phyloP scores from a whole-genome alignment of 1,140 invertebrate genomes.

The Diabrotica virgifera region DNA sequence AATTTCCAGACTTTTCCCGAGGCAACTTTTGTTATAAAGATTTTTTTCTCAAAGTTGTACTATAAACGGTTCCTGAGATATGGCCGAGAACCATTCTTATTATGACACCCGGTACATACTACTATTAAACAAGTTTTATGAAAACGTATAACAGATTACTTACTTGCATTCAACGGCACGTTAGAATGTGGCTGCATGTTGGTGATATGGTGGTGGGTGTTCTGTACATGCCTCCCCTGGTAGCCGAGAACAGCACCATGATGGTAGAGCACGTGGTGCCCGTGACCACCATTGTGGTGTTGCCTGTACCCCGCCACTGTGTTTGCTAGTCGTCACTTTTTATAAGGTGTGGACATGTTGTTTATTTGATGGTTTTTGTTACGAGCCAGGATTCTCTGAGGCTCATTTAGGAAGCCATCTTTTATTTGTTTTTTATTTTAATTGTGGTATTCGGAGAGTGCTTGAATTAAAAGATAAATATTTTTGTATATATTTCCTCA shows the following conservation, averaged over 20 bases:
- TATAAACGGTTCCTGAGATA: no score
- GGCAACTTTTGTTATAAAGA: no score
- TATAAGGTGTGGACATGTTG: slow-evolving; percentile 4
- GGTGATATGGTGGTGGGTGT: slow-evolving; percentile 40
- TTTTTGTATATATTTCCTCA: background rate
- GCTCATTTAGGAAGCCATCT: background rate
- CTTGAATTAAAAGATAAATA: background rate
- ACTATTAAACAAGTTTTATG: no score
- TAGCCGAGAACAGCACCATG: slow-evolving; percentile 42
- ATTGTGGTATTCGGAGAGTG: background rate
- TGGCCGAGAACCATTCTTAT: no score
- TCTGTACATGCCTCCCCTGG: slow-evolving; percentile 40
- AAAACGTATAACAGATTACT: slow-evolving; percentile 26
- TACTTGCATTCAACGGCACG: slow-evolving; percentile 46
- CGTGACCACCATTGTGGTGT: slow-evolving; percentile 43
- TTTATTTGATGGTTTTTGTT: background rate
- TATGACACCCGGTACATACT: no score
- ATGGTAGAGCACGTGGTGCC: slow-evolving; percentile 46
- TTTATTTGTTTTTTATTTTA: background rate
- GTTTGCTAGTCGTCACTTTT: slow-evolving; percentile 33
- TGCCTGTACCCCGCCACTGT: slow-evolving; percentile 47
- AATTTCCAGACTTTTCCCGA: no score
- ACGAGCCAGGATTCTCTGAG: background rate
- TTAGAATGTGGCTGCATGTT: slow-evolving; percentile 38
- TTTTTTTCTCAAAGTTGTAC: no score